A percentile compares a stretch with the other conserved stretches of the same genome.
These are phyloP conservation scores for Acleris holmiana DNA, from an alignment of 2,888 invertebrate species.

Conservation along the genomic window DNA sequence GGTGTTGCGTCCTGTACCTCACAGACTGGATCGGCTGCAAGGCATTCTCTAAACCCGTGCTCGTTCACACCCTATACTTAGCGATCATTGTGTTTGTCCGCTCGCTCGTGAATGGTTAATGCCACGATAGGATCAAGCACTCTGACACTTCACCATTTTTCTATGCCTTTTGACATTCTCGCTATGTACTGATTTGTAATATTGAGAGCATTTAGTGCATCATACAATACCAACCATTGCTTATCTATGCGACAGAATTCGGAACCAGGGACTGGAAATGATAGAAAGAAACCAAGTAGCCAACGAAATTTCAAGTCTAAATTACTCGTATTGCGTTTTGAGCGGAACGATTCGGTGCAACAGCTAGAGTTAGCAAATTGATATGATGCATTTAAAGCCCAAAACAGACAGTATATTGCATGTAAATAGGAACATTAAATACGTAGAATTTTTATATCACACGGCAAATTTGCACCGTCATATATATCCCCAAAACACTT, in stretches of 20 bases:
- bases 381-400: conserved; percentile 81
- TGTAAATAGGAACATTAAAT: conserved; percentile 61
- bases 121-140: conserved; percentile 75
- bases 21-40: conserved; percentile 83
- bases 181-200: conserved; percentile 73
- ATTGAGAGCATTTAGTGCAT: conserved; percentile 77
- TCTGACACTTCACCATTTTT: conserved; percentile 75
- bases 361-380: conserved; percentile 60
- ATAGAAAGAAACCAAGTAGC: conserved; percentile 37
- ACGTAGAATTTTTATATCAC: conserved; percentile 62
- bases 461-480: conserved; percentile 75
- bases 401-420: conserved; percentile 77
- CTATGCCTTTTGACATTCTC: conserved; percentile 76
- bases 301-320: conserved; percentile 39
- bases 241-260: conserved; percentile 35
- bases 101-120: conserved; percentile 78
- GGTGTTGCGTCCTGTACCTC: conserved; percentile 83
- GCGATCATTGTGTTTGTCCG: conserved; percentile 83
- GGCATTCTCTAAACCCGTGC: conserved; percentile 80
- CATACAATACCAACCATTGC: conserved; percentile 62
- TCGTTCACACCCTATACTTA: conserved; percentile 78
- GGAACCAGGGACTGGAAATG: conserved; percentile 45
- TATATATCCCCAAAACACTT: conserved; percentile 68
- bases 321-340: not conserved
- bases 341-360: conserved; percentile 47